Evolutionary conservation across 2,113 vertebrate genomes (phyloP).

Genomic region (Platycercus adscitus): DNA sequence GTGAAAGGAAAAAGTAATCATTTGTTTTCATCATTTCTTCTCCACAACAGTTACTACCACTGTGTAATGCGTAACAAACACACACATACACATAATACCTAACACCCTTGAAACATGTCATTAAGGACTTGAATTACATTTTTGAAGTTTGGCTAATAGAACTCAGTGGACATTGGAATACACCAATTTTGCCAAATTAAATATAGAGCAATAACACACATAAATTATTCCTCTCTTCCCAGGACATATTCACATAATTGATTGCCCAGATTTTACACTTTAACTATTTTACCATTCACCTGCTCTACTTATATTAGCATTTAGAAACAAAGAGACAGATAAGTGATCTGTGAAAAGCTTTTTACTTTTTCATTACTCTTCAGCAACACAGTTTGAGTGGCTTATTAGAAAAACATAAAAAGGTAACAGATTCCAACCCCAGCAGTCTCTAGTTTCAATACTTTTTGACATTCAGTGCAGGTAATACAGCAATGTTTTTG

Average conservation of each 20-base stretch:
- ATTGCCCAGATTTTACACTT: slow-evolving; percentile 48
- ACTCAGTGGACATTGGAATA: background rate
- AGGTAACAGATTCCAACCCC: slow-evolving; percentile 35
- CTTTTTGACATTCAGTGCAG: slow-evolving; percentile 18
- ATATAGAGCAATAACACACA: slow-evolving; percentile 36
- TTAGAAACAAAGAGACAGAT: slow-evolving; percentile 59
- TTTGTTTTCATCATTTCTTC: background rate
- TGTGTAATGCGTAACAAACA: background rate
- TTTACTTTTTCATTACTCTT: slow-evolving; percentile 53
- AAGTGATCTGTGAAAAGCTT: slow-evolving; percentile 63
- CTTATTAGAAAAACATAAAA: slow-evolving; percentile 70
- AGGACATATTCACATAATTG: slow-evolving; percentile 24
- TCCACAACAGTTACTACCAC: background rate
- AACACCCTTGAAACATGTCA: background rate
- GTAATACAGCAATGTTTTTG: background rate
- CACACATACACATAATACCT: background rate
- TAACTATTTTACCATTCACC: slow-evolving; percentile 67
- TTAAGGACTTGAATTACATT: background rate
- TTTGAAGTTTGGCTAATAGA: slow-evolving; percentile 22
- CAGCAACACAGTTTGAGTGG: slow-evolving; percentile 24
- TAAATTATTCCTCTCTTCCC: slow-evolving; percentile 38
- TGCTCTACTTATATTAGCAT: background rate
- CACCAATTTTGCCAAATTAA: slow-evolving; percentile 41
- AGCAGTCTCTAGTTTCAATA: slow-evolving; percentile 43
- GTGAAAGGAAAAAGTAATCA: background rate